Base-by-base conservation (phyloP, 1,140 invertebrate species). In the Brachionus sp. region DNA sequence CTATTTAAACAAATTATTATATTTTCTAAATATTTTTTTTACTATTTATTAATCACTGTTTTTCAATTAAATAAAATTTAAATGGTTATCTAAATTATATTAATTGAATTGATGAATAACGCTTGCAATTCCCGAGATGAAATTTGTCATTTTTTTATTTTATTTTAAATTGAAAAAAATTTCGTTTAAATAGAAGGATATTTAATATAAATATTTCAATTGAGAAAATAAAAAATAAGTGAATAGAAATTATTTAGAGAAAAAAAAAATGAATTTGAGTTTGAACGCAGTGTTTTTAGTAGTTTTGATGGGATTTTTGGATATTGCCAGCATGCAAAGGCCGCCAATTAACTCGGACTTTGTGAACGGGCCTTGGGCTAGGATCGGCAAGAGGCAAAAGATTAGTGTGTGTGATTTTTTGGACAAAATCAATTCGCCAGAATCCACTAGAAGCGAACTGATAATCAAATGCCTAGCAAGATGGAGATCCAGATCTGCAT, bases 311-410 rank as follows among this genome's bases (percentile, higher is more conserved):
- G 70, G 66, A 16, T 39, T 9, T 25, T 75, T 75, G 39, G 19
- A 29, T 4, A 46, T 6, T 46, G 70, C 39, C 25, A 75, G 12
- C n/a, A 75, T 46, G 70, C 5, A 23, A 9, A 75, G 42, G 13
- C 37, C 39, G 13, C 70, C 70, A 12, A 46, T 75, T 5, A 75
- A 75, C 25, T 46, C 70, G 12, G 70, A 75, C 25, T 75, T 75
- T 75, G 70, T 75, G 25, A 46, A 75, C 33, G 70, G 70, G 46
- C 70, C 70, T 2, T 75, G 70, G 70, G 70, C 70, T 25, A 42
- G 70, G 23, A 75, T 75, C 46, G 70, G 70, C 4, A 75, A 46
- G 44, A 44, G 70, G 10, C 23, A n/a, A 25, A 5, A 7, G 13
- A 12, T 0, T 7, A 46, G 9, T 46, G 10, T 23, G 23, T 75